A percentile compares a stretch with the other conserved stretches of the same genome.
Conservation (phyloP, 2,113 vertebrate genomes). For the Sorex fumeus region DNA sequence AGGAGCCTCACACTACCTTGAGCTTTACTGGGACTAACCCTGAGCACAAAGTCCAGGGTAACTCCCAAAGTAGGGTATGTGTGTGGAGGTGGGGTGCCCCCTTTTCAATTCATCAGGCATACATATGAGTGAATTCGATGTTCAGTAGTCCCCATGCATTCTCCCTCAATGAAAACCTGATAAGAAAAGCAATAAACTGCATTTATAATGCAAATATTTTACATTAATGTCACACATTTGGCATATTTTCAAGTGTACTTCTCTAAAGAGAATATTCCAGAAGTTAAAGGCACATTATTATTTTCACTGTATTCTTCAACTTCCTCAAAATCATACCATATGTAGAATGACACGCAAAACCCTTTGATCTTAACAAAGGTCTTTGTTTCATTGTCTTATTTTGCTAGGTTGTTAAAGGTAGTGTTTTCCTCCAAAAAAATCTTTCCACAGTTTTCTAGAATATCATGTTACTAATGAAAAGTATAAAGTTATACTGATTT, state of each 20-base stretch:
- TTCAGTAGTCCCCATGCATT: background rate
- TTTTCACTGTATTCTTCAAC: background rate
- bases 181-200: background rate
- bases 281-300: background rate
- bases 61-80: too few relatives aligned
- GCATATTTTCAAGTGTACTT: background rate
- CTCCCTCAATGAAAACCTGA: background rate
- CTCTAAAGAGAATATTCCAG: background rate
- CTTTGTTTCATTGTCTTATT: slow-evolving; percentile 29
- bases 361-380: slow-evolving; percentile 15
- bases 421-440: background rate
- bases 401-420: background rate
- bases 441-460: background rate
- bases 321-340: slow-evolving; percentile 36
- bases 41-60: too few relatives aligned
- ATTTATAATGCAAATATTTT: background rate
- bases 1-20: too few relatives aligned
- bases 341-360: background rate
- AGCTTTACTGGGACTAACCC: too few relatives aligned
- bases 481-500: background rate
- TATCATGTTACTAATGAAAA: background rate
- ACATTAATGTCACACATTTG: background rate
- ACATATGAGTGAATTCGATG: background rate
- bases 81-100: too few relatives aligned
- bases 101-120: background rate